phyloP scores from a whole-genome alignment of 2,888 invertebrate species.

The Synanthedon andrenaeformis region DNA sequence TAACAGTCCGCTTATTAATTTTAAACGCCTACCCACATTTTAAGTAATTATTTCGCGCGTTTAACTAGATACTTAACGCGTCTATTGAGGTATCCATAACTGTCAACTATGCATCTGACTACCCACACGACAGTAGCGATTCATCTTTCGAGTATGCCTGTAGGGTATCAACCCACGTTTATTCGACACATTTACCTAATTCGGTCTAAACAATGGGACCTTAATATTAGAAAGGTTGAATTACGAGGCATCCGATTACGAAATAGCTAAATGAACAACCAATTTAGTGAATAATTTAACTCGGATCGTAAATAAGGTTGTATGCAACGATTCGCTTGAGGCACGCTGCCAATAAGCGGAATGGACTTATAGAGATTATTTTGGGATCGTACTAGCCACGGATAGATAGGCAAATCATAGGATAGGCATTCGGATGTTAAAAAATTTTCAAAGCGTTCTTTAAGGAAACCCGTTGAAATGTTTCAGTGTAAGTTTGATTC shows the following conservation, averaged over 20 bases:
- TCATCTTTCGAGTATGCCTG: constrained; percentile 43
- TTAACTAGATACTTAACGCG: constrained; percentile 11
- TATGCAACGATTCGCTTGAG: background rate
- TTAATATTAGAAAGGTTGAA: constrained; percentile 40
- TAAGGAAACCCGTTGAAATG: too few species aligned
- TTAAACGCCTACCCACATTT: constrained; percentile 16
- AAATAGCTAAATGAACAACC: constrained; percentile 1
- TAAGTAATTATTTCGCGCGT: constrained; percentile 36
- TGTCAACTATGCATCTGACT: constrained; percentile 52
- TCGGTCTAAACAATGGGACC: constrained; percentile 49
- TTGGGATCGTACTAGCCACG: too few species aligned
- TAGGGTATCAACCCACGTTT: constrained; percentile 42
- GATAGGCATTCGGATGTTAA: too few species aligned
- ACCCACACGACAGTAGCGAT: constrained; percentile 46
- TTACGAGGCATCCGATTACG: constrained; percentile 7
- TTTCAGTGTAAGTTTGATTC: too few species aligned
- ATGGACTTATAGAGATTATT: too few species aligned
- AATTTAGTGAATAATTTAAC: background rate
- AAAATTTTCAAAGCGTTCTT: too few species aligned
- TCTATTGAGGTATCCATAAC: constrained; percentile 40
- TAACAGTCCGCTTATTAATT: background rate
- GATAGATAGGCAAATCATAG: too few species aligned
- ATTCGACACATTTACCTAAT: constrained; percentile 55
- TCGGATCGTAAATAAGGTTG: background rate
- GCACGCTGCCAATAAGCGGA: background rate